Base-by-base conservation (phyloP, 1,140 invertebrate species). In the Nixonia krombeini region DNA sequence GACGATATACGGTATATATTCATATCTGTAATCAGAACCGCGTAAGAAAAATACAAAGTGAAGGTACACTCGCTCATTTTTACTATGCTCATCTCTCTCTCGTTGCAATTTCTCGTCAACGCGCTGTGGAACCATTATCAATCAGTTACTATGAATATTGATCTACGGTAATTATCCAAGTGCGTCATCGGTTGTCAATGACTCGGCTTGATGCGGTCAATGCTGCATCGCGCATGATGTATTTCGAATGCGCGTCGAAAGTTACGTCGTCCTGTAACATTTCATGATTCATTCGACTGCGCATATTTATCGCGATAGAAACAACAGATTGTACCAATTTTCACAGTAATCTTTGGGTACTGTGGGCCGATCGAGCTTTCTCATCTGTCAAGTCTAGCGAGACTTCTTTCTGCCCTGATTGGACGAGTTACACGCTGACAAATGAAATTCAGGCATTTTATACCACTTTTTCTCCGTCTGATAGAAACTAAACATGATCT, bases 31-130 rank as follows among this genome's bases (percentile, higher is more conserved):
- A 35, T 50, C 61, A 64, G 18, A 44, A 57, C 12, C 40, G 55
- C 44, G 55, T 73, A 73, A 72, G 57, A 73, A 70, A 70, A 73
- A 70, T 70, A 70, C 47, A 65, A 73, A 73, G 53, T 70, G 72
- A 63, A 64, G 7, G 49, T 62, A 58, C 42, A 66, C 45, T 61
- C 53, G 52, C 56, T 58, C 58, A 55, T 42, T 59, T 61, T 61
- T 28, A 42, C 31, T 44, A 50, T 29, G 42, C 6, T 62, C 25
- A 46, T 57, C 23, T 62, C 29, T 62, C 29, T 37, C 28, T 49
- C 41, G 33, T 17, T 33, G 21, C 23, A 31, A 49, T 3, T 40
- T 33, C 52, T 50, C 23, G 18, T 47, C 37, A 16, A 26, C 52
- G 21, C 40, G 21, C 29, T 31, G 13, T 65, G 33, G 45, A 50